Base-by-base conservation (phyloP, 1,140 invertebrate species). In the Lysiphlebus fabarum region DNA sequence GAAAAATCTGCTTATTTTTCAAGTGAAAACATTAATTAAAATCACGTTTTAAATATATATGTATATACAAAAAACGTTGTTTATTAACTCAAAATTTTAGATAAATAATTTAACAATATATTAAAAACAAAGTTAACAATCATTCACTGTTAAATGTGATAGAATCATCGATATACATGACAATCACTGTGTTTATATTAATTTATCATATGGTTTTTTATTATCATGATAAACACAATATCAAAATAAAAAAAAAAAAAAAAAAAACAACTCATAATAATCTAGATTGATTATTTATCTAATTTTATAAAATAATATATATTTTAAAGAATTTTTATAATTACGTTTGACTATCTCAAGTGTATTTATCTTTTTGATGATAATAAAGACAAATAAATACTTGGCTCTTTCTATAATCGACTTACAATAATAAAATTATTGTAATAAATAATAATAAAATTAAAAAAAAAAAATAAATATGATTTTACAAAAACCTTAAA, bases 371-470 rank as follows among this genome's bases (percentile, higher is more conserved):
- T 5, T 9, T 5, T 14, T 51, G 5, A 12, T 37, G 49, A 51
- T 37, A 12, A 38, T 34, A 7, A 11, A 37, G n/a, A 1, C n/a
- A 7, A 12, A 38, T 45, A n/a, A 40, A 51, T 34, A 51, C 34
- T 12, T 26, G 2, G 4, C 17, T 26, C 17, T 26, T 1, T 26
- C 2, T 26, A 26, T 26, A 26, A 26, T 26, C 17, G 2, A 51
- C 33, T 51, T 33, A 10, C 26, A 49, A 17, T 49, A 34, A 6
- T n/a, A 49, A 34, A 49, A 49, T 49, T n/a, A 49, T 49, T 34
- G 47, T 49, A 36, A n/a, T 11, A n/a, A 17, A 11, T 34, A 37
- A 10, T 36, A 1, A 34, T 48, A 4, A 34, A 49, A n/a, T 33
- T 6, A 34, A 6, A 26, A 47, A 47, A 47, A 49, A 49, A 49